A percentile compares a stretch with the other conserved stretches of the same genome.
phyloP scores from a whole-genome alignment of 2,113 vertebrate species.

The Agelaius phoeniceus region DNA sequence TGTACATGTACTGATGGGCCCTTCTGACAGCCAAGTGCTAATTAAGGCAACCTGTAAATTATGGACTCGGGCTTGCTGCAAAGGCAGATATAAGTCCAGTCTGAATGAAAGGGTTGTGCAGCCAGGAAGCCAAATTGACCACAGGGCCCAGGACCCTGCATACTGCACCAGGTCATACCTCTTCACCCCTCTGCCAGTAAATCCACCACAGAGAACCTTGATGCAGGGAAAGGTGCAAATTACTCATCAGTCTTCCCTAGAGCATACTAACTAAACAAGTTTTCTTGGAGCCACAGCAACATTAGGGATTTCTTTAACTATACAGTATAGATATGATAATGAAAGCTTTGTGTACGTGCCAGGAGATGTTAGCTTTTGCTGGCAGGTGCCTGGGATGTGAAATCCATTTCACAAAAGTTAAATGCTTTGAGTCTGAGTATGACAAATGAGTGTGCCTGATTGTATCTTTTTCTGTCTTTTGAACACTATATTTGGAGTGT shows the following conservation, averaged over 20 bases:
- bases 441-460: neutral
- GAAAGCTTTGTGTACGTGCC: neutral
- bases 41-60: constrained; percentile 11
- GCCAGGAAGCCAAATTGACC: neutral
- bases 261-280: neutral
- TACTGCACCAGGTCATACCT: neutral
- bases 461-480: neutral
- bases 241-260: neutral
- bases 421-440: neutral
- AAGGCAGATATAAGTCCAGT: neutral
- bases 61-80: neutral
- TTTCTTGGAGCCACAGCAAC: neutral
- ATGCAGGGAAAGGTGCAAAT: neutral
- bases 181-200: neutral
- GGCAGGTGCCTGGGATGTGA: neutral
- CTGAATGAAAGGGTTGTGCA: neutral
- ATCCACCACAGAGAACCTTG: neutral
- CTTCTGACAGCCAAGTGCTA: neutral
- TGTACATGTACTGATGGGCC: neutral
- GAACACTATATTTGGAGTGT: neutral
- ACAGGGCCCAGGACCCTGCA: fast-evolving
- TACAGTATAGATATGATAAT: neutral
- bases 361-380: neutral
- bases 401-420: neutral
- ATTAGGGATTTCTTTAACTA: neutral